phyloP scores from a whole-genome alignment of 2,888 invertebrate genomes.

The Neoascia interrupta region DNA sequence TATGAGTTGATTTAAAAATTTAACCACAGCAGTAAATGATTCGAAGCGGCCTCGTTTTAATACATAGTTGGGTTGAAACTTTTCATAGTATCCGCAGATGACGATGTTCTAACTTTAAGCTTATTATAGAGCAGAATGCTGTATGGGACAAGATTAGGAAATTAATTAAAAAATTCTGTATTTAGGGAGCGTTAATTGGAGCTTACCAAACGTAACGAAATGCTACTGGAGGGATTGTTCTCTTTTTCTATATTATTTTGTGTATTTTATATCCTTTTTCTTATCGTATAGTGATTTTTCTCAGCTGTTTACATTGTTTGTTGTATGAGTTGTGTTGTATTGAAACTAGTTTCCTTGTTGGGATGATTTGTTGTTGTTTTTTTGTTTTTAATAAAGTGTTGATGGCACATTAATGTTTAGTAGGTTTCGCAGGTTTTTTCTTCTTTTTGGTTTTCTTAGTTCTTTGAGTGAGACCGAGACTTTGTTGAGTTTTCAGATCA shows the following conservation, averaged over 20 bases:
- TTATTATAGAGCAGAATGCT: slow-evolving; percentile 62
- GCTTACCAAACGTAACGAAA: slow-evolving; percentile 62
- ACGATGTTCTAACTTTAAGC: slow-evolving; percentile 40
- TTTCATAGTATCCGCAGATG: slow-evolving; percentile 22
- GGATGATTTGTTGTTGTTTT: slow-evolving; percentile 20
- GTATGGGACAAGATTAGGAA: slow-evolving; percentile 4
- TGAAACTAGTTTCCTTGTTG: slow-evolving; percentile 36
- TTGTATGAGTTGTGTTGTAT: slow-evolving; percentile 43
- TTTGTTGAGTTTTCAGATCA: slow-evolving; percentile 21
- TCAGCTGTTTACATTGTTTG: slow-evolving; percentile 46
- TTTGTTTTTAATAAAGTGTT: slow-evolving; percentile 20
- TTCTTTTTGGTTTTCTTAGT: slow-evolving; percentile 52
- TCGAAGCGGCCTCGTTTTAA: slow-evolving; percentile 27
- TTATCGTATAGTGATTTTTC: slow-evolving; percentile 37
- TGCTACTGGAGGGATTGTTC: slow-evolving; percentile 66
- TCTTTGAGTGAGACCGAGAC: slow-evolving; percentile 46
- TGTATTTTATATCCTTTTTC: slow-evolving; percentile 32
- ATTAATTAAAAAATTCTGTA: neutral
- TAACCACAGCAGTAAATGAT: slow-evolving; percentile 24
- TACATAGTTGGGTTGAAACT: slow-evolving; percentile 50
- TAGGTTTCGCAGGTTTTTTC: slow-evolving; percentile 44
- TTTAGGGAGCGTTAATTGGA: neutral
- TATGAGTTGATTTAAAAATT: too few relatives aligned
- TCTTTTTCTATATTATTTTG: slow-evolving; percentile 1
- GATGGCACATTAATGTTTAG: slow-evolving; percentile 63